Evolutionary conservation across 2,113 vertebrate genomes (phyloP).

Genomic region (Scophthalmus maximus): DNA sequence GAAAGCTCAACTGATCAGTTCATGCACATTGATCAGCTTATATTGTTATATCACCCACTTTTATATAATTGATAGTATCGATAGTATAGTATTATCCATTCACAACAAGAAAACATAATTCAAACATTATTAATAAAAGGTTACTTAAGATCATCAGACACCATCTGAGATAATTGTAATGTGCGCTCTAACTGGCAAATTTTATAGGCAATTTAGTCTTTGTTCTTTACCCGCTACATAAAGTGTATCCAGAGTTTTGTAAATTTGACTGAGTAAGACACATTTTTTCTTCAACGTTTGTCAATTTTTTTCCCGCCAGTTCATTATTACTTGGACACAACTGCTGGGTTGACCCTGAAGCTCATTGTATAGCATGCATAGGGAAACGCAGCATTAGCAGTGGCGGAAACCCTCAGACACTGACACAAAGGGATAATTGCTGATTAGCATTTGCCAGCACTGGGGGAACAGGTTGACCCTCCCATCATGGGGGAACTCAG

Average conservation of each 20-base stretch:
- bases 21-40: too few species aligned
- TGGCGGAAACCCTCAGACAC: conserved; percentile 42
- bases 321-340: conserved; percentile 9
- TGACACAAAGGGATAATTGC: conserved; percentile 72
- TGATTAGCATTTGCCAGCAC: conserved; percentile 74
- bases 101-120: too few species aligned
- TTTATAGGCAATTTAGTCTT: too few species aligned
- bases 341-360: conserved; percentile 18
- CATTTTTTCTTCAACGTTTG: not conserved
- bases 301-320: conserved; percentile 1
- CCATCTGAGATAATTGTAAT: too few species aligned
- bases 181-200: too few species aligned
- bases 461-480: conserved; percentile 67
- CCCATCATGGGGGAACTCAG: conserved; percentile 51
- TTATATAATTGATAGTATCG: too few species aligned
- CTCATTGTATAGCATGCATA: conserved; percentile 27
- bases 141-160: too few species aligned
- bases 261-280: not conserved
- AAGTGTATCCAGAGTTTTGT: not conserved
- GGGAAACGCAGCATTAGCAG: conserved; percentile 52
- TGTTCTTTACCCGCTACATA: not conserved
- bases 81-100: too few species aligned
- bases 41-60: too few species aligned
- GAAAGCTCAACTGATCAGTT: not conserved
- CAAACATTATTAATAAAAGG: too few species aligned